Evolutionary conservation across 2,797 vertebrate genomes (phyloP).

Genomic region (Manis pentadactyla): DNA sequence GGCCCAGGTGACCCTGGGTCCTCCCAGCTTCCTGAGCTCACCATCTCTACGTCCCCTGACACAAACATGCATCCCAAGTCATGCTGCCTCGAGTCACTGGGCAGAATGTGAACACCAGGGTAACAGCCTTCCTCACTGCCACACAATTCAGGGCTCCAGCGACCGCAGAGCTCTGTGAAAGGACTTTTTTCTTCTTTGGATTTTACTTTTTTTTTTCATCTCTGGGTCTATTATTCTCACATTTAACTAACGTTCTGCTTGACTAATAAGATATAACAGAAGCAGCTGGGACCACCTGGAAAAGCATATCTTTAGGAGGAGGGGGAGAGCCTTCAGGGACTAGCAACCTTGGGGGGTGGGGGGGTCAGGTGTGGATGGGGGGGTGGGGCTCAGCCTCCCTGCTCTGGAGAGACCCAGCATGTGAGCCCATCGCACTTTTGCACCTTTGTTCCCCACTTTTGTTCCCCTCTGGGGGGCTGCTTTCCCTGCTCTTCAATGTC

Average conservation of each 20-base stretch:
- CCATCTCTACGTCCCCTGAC: not conserved
- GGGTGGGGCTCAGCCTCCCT: not conserved
- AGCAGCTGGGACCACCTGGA: not conserved
- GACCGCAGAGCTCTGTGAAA: not conserved
- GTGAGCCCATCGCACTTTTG: not conserved
- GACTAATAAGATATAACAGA: slow-evolving; percentile 65
- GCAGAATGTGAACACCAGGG: not conserved
- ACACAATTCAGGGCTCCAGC: not conserved
- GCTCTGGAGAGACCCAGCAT: not conserved
- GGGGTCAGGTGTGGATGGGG: too few relatives aligned
- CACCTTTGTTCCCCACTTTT: not conserved
- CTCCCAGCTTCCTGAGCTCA: not conserved
- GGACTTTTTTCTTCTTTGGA: not conserved
- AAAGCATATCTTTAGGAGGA: not conserved
- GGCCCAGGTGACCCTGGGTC: not conserved
- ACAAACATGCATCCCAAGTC: not conserved
- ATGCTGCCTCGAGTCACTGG: not conserved
- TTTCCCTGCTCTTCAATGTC: not conserved
- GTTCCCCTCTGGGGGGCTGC: too few relatives aligned
- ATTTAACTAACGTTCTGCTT: slow-evolving; percentile 79
- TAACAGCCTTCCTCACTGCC: not conserved
- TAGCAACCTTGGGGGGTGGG: too few relatives aligned
- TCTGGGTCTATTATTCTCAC: slow-evolving; percentile 64
- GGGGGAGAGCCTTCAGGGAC: not conserved
- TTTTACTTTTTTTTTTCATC: not conserved